Evolutionary conservation across 2,113 vertebrate species (phyloP).

Genomic region (Sphyrna mokarran): DNA sequence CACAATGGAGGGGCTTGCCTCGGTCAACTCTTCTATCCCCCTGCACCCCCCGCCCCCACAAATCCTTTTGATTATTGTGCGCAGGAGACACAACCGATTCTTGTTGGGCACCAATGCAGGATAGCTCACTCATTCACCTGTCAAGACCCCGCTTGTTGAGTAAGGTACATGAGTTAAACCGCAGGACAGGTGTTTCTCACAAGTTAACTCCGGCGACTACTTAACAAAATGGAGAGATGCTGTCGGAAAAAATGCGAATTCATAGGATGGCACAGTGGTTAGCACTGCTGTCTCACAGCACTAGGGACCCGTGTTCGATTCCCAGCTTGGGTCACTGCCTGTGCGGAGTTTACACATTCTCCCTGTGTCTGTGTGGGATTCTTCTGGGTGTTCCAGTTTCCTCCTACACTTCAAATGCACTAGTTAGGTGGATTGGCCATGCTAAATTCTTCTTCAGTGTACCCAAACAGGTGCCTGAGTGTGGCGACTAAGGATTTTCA

Average conservation of each 20-base stretch:
- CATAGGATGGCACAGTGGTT: neutral
- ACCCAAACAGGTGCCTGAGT: no score
- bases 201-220: neutral
- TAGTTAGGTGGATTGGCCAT: no score
- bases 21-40: neutral
- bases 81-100: neutral
- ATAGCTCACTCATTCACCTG: neutral
- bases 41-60: neutral
- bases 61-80: neutral
- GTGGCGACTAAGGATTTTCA: no score
- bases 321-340: no score
- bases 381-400: no score
- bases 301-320: no score
- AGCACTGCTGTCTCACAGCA: no score
- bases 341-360: no score
- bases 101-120: neutral
- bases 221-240: neutral
- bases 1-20: conserved; percentile 6
- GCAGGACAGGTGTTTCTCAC: neutral
- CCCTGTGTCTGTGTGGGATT: no score
- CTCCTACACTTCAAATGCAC: no score
- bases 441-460: no score
- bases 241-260: neutral
- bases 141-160: neutral
- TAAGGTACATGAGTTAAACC: neutral